Evolutionary conservation across 2,797 vertebrate genomes (phyloP).

Genomic region (Sebastiscus albofasciatus): DNA sequence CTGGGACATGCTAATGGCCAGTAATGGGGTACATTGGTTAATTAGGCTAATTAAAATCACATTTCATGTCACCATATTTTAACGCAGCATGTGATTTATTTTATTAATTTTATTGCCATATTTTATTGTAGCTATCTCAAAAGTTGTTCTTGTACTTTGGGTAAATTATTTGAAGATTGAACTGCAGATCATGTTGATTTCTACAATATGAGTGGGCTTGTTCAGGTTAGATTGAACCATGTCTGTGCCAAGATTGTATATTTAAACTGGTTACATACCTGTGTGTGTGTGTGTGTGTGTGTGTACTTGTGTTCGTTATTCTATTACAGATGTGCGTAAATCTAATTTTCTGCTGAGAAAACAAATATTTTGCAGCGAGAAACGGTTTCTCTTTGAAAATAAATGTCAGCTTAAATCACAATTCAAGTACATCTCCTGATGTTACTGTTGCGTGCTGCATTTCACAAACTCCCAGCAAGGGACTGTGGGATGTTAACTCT

Average conservation of each 20-base stretch:
- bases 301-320: neutral
- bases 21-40: neutral
- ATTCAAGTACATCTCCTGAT: neutral
- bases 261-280: neutral
- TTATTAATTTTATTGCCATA: neutral
- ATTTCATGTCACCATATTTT: neutral
- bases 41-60: conserved; percentile 16
- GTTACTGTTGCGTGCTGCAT: neutral
- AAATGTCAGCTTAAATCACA: neutral
- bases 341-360: neutral
- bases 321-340: neutral
- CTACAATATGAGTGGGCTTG: neutral
- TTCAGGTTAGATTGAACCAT: neutral
- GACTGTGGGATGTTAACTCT: neutral
- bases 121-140: neutral
- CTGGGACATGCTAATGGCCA: neutral
- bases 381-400: neutral
- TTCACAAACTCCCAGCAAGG: neutral
- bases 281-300: neutral
- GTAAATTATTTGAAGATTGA: neutral
- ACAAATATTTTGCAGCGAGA: neutral
- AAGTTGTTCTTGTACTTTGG: neutral
- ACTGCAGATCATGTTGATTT: neutral
- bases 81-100: neutral
- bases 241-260: neutral